Evolutionary conservation across 1,140 invertebrate genomes (phyloP), one percentile per base, ranked within the genome.

Genomic region (Magallana ariakensis): DNA sequence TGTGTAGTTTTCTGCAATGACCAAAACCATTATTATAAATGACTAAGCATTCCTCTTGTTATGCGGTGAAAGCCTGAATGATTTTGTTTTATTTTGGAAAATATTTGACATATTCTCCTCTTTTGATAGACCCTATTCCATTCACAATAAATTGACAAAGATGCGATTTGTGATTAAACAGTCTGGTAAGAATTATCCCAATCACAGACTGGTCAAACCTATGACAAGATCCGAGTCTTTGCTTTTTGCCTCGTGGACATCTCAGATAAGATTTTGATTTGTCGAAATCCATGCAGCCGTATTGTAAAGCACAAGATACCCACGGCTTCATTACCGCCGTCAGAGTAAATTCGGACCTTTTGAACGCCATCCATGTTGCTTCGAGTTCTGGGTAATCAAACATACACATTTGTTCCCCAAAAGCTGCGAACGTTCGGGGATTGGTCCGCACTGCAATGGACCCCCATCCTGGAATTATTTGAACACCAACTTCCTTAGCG

Each of bases 191-290:
- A 9, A 87, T 80, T 10, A 87, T 84, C n/a, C 83, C 83, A 58
- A 87, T 57, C 2, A 87, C 86, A 8, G 86, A 84, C 33, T 87
- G 86, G 16, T 87, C 86, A 22, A 87, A 87, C 16, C 86, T 75
- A 22, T 87, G 86, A 16, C 86, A 87, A 75, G 66, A 19, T 26
- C 66, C 66, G 33, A 33, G 33, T 46, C 60, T 55, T 11, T 84
- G 62, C 13, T 33, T 46, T 15, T n/a, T 26, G 22, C 57, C 2
- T 4, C 53, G 10, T 10, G 46, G 46, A 7, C 80, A 82, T 56
- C 46, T n/a, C 13, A 55, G 46, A 75, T 26, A 26, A 13, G 10
- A 26, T 26, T 26, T 33, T 9, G 66, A 75, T 2, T 75, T 75
- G 6, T 75, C 33, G 22, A 75, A 75, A 54, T 54, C 54, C 86